Evolutionary conservation across 2,888 invertebrate genomes (phyloP).

Genomic region (Drosophila neutralis): DNA sequence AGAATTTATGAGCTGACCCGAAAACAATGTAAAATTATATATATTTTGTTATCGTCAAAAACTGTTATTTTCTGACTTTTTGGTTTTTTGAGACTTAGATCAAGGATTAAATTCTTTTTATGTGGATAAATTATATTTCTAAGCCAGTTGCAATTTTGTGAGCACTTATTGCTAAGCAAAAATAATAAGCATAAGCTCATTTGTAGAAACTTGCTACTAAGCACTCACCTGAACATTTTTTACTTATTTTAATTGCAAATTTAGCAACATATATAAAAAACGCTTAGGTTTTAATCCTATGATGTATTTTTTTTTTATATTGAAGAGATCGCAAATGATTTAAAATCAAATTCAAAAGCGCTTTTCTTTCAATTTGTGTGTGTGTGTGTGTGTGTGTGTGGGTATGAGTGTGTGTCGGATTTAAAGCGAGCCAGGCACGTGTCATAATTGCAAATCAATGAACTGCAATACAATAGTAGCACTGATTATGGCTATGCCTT

Average conservation of each 20-base stretch:
- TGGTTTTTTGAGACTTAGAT: neutral
- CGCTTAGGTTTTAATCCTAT: neutral
- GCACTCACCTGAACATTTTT: neutral
- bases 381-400: constrained; percentile 8
- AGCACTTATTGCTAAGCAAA: neutral
- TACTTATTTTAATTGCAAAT: neutral
- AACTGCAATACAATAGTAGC: constrained; percentile 73
- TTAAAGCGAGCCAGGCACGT: constrained; percentile 63
- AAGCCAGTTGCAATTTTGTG: neutral
- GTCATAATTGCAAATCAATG: constrained; percentile 80
- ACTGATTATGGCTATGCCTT: constrained; percentile 74
- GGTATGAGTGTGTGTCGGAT: constrained; percentile 13
- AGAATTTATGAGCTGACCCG: neutral
- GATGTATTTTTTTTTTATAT: neutral
- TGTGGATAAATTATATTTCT: neutral
- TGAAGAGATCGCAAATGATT: constrained; percentile 28
- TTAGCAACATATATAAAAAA: neutral
- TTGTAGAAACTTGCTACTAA: neutral
- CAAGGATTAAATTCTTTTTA: neutral
- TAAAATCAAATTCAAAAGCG: constrained; percentile 25
- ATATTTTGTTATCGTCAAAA: neutral
- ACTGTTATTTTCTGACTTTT: neutral
- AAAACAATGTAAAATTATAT: neutral
- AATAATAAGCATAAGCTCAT: neutral
- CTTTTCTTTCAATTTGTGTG: constrained; percentile 28